Conservation (phyloP, 1,140 invertebrate genomes). For the Caerostris darwini region DNA sequence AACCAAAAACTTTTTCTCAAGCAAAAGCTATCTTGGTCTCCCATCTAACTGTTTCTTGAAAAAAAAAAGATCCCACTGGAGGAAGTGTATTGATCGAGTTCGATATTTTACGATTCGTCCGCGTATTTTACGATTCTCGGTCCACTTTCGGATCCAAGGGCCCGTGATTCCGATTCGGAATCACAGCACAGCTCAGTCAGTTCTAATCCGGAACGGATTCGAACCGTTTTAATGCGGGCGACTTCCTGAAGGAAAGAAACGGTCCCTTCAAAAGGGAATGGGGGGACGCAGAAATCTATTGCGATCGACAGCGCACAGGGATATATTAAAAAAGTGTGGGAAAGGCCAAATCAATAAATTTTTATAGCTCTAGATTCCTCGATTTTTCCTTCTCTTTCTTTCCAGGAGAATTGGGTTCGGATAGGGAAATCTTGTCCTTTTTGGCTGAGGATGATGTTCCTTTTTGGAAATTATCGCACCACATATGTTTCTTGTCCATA, state of each 20-base stretch:
- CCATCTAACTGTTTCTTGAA: background rate
- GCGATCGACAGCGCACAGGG: background rate
- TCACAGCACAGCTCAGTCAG: background rate
- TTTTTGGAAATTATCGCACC: too few relatives aligned
- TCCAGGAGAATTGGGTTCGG: background rate
- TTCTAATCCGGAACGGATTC: conserved; percentile 71
- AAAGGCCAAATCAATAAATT: conserved; percentile 77
- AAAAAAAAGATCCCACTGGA: background rate
- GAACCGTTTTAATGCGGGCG: conserved; percentile 62
- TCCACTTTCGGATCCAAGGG: conserved; percentile 72
- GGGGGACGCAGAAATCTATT: conserved; percentile 45
- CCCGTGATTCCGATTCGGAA: conserved; percentile 67
- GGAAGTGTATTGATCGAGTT: conserved; percentile 39
- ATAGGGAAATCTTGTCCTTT: too few relatives aligned
- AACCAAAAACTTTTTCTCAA: background rate
- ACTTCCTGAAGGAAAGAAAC: conserved; percentile 61
- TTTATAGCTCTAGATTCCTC: conserved; percentile 65
- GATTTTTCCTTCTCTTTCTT: background rate
- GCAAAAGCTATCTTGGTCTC: background rate
- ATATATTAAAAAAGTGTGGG: conserved; percentile 76
- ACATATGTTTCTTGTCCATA: too few relatives aligned
- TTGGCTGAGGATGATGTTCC: too few relatives aligned
- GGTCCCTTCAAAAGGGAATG: conserved; percentile 24
- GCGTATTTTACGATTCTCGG: conserved; percentile 53
- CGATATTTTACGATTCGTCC: conserved; percentile 34